These are phyloP conservation scores for Conopomorpha cramerella DNA, from an alignment of 1,140 invertebrate species.

Conservation along the genomic window DNA sequence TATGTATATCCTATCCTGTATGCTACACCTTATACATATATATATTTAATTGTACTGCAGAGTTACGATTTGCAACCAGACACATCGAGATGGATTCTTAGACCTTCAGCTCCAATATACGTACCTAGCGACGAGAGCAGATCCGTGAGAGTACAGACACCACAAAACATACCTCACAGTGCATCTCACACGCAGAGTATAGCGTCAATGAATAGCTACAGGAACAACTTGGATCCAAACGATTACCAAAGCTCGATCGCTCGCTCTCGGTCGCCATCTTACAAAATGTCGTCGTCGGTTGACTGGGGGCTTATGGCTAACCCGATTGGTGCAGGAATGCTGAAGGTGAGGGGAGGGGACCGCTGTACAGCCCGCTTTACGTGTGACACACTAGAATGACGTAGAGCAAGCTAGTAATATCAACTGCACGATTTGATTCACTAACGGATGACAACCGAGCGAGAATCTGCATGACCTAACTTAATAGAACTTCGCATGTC, in stretches of 20 bases:
- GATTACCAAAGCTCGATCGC: slow-evolving; percentile 41
- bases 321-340: slow-evolving; percentile 30
- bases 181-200: slow-evolving; percentile 49
- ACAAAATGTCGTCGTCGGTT: slow-evolving; percentile 51
- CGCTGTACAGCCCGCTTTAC: neutral
- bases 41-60: slow-evolving; percentile 32
- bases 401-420: no score
- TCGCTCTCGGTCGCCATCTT: slow-evolving; percentile 55
- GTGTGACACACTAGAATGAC: neutral
- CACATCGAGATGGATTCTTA: slow-evolving; percentile 31
- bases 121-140: slow-evolving; percentile 43
- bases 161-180: slow-evolving; percentile 46
- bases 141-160: slow-evolving; percentile 21
- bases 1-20: slow-evolving; percentile 1
- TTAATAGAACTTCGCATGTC: no score
- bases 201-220: slow-evolving; percentile 56
- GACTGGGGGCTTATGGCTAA: slow-evolving; percentile 52
- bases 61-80: slow-evolving; percentile 54
- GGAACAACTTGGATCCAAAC: slow-evolving; percentile 50
- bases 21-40: slow-evolving; percentile 18
- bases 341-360: slow-evolving; percentile 61
- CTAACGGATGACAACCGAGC: no score
- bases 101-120: slow-evolving; percentile 47
- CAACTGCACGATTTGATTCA: no score
- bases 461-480: no score